Evolutionary conservation across 2,797 vertebrate species (phyloP).

Genomic region (Numenius phaeopus): DNA sequence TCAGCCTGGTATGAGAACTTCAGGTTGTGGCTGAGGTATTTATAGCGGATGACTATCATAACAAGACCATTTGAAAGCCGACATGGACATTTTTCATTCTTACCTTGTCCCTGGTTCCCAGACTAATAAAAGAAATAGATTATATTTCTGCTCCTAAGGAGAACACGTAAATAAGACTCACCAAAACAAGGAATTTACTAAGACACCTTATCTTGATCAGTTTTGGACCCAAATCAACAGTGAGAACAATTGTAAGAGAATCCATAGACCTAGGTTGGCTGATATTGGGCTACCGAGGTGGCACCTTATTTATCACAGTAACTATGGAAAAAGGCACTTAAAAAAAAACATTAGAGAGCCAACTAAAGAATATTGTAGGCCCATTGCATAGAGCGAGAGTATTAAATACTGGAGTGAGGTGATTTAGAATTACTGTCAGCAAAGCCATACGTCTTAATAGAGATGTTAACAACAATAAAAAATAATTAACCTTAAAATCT

Average conservation of each 20-base stretch:
- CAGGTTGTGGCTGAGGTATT: background rate
- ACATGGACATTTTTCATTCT: background rate
- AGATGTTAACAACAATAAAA: background rate
- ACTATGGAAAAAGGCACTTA: conserved; percentile 24
- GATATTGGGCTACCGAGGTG: background rate
- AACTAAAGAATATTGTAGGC: background rate
- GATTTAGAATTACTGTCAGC: conserved; percentile 17
- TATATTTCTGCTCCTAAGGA: background rate
- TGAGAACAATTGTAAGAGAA: background rate
- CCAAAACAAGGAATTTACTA: background rate
- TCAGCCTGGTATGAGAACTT: background rate
- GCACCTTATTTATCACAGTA: background rate
- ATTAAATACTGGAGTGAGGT: background rate
- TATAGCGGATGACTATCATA: background rate
- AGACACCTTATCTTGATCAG: background rate
- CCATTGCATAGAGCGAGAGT: background rate
- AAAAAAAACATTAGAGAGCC: background rate
- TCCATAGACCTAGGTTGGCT: background rate
- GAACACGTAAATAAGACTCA: background rate
- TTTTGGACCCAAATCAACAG: background rate
- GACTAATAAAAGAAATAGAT: background rate
- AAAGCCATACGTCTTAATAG: background rate
- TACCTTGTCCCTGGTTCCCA: background rate
- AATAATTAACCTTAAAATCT: conserved; percentile 26
- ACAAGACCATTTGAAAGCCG: background rate